Evolutionary conservation across 2,797 vertebrate species (phyloP).

Genomic region (Triplophysa yarkandensis): DNA sequence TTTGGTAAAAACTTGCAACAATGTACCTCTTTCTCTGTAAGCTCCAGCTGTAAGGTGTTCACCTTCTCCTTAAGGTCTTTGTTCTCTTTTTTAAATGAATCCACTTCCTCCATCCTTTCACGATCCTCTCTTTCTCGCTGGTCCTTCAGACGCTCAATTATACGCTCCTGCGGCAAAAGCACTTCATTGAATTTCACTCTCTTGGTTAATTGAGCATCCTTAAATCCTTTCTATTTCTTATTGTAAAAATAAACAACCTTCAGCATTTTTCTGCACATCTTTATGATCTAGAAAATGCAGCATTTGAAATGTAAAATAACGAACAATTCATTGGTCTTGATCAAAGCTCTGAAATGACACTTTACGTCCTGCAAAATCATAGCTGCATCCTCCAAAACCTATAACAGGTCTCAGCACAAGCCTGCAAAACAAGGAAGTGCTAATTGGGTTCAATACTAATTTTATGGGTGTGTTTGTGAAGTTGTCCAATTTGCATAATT

Average conservation of each 20-base stretch:
- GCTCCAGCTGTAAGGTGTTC: slow-evolving; percentile 92
- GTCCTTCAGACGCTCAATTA: slow-evolving; percentile 98
- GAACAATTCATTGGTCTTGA: too few species aligned
- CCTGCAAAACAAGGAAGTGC: background rate
- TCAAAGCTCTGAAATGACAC: too few species aligned
- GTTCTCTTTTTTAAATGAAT: slow-evolving; percentile 97
- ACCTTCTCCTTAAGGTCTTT: slow-evolving; percentile 98
- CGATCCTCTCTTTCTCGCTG: slow-evolving; percentile 95
- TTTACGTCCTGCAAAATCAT: too few species aligned
- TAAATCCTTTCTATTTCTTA: background rate
- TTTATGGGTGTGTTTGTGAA: background rate
- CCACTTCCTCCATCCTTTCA: slow-evolving; percentile 93
- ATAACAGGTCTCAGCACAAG: background rate
- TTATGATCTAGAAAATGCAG: too few species aligned
- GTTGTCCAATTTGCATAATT: slow-evolving; percentile 2
- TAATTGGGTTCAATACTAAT: background rate
- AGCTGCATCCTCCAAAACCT: background rate
- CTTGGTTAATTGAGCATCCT: background rate
- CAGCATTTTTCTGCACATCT: too few species aligned
- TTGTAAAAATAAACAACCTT: too few species aligned
- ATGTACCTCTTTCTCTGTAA: slow-evolving; percentile 96
- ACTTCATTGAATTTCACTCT: background rate
- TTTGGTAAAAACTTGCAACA: background rate
- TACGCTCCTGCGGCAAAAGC: slow-evolving; percentile 85
- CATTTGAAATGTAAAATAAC: too few species aligned